Conservation (phyloP, 2,888 invertebrate genomes). For the Melieria picta region DNA sequence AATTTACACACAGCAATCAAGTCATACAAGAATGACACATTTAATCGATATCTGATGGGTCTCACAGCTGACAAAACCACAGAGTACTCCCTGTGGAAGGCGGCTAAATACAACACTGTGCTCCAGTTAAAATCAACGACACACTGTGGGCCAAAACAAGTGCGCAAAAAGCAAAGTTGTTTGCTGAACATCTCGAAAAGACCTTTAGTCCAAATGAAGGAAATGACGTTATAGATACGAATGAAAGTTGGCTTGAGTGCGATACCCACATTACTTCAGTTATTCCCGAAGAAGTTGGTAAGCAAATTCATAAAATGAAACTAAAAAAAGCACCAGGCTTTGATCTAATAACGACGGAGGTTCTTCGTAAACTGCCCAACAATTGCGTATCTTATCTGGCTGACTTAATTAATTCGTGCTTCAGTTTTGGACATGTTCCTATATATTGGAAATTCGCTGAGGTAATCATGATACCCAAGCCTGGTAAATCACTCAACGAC, state of each 20-base stretch:
- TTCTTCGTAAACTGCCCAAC: slow-evolving; percentile 2
- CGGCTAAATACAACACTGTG: neutral
- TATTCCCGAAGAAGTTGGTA: neutral
- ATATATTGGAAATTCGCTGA: neutral
- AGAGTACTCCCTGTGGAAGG: slow-evolving; percentile 18
- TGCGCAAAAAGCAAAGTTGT: neutral
- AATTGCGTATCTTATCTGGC: neutral
- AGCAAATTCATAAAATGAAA: slow-evolving; percentile 3
- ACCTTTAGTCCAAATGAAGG: neutral
- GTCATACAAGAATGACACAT: neutral
- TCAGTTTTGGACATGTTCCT: too few relatives aligned
- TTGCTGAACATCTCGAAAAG: slow-evolving; percentile 9
- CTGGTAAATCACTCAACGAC: neutral
- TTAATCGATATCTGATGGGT: neutral
- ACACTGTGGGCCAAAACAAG: neutral
- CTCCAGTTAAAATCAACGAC: neutral
- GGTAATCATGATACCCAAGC: neutral
- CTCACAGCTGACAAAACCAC: neutral
- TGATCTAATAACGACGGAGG: slow-evolving; percentile 3
- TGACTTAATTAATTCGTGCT: too few relatives aligned
- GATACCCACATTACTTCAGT: neutral
- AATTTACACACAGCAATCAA: neutral
- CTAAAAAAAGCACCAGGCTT: slow-evolving; percentile 4
- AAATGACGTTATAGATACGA: too few relatives aligned
- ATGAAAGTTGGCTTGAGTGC: too few relatives aligned